phyloP scores from a whole-genome alignment of 2,888 invertebrate genomes.

The Actias luna region DNA sequence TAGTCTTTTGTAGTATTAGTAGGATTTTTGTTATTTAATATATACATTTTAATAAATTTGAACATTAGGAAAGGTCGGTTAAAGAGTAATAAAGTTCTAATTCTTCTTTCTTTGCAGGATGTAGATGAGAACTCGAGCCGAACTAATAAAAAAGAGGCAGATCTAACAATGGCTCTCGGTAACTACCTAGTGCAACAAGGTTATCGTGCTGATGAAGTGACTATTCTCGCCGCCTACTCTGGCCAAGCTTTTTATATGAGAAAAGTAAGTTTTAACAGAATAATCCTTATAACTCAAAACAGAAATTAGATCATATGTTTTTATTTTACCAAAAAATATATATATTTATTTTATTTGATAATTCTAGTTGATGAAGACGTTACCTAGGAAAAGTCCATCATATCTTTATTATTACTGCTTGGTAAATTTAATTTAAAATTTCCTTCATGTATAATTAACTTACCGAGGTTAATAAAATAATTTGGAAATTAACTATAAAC shows the following conservation, averaged over 20 bases:
- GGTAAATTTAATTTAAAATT: no score
- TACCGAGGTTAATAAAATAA: no score
- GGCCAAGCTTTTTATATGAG: conserved; percentile 86
- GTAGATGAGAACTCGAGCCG: conserved; percentile 76
- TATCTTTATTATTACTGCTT: no score
- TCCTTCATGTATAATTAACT: no score
- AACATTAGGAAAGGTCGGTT: neutral
- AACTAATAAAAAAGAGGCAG: conserved; percentile 84
- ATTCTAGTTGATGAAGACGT: no score
- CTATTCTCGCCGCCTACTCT: conserved; percentile 87
- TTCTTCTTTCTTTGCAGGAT: conserved; percentile 34
- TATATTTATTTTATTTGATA: no score
- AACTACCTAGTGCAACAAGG: conserved; percentile 85
- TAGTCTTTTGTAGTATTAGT: no score
- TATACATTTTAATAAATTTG: neutral
- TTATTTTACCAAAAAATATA: no score
- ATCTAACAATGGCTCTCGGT: conserved; percentile 81
- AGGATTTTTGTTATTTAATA: neutral
- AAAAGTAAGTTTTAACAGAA: conserved; percentile 51
- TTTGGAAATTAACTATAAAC: no score
- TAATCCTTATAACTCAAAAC: no score
- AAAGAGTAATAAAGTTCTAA: neutral
- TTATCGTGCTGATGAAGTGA: conserved; percentile 84
- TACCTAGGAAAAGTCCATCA: no score
- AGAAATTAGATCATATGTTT: no score